Base-by-base conservation (phyloP, 2,113 vertebrate species). In the Platycercus adscitus region DNA sequence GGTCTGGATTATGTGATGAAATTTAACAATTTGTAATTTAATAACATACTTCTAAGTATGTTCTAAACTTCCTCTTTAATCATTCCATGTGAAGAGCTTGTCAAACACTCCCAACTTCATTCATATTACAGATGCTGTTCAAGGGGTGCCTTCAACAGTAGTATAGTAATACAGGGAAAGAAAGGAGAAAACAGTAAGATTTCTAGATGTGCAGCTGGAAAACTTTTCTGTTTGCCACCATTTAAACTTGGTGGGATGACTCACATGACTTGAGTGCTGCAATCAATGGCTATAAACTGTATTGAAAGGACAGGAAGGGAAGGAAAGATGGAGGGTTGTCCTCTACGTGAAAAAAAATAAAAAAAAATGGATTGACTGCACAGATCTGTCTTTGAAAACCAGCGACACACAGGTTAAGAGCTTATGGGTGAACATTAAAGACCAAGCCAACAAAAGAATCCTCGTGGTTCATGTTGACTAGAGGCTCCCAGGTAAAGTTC, bases 381-480 rank as follows among this genome's bases (percentile, higher is more conserved):
- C 18, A 33, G 21, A 37, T 25, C 10, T 77, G 11, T 17, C n/a
- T 43, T 70, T 44, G 52, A 28, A 66, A 91, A 86, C 10, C 7
- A 41, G 3, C 15, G 66, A 41, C 28, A 11, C 3, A 28, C 26
- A 70, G 2, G 3, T 26, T 91, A 41, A 46, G 20, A 70, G 19
- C 13, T 44, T 44, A 44, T 6, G 9, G 24, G 17, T 56, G 24
- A 41, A 6, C 37, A 23, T 56, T 81, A 72, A 33, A 63, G 21
- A 52, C 2, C 2, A 29, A 68, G 26, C 11, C 2, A 13, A 13
- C 19, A 81, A 68, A 49, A 10, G 10, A 64, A 49, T 64, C 37
- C 17, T 65, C 4, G 1, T 39, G 9, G 11, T 43, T 53, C 1
- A 0, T 49, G 4, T 49, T 69, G 81, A 35, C 24, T 44, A 23